A percentile compares a stretch with the other conserved stretches of the same genome.
These are phyloP conservation scores for Plectropomus leopardus DNA, from an alignment of 2,113 vertebrate genomes.

Conservation along the genomic window DNA sequence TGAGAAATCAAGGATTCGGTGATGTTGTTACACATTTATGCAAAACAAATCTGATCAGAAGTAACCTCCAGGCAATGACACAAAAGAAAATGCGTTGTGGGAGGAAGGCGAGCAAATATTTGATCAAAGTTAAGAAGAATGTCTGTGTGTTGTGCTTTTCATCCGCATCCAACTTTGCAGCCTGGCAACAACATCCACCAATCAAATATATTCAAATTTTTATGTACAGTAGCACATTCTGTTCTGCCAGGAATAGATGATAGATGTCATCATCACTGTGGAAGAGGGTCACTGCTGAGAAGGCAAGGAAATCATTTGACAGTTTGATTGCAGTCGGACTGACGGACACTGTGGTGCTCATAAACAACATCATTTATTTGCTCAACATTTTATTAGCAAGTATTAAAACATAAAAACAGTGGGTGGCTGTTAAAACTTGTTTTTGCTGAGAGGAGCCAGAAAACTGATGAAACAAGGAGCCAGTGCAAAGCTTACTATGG, in stretches of 20 bases:
- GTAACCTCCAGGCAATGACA: slow-evolving; percentile 60
- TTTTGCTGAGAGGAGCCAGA: not conserved
- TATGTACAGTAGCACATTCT: slow-evolving; percentile 18
- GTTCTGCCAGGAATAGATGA: slow-evolving; percentile 31
- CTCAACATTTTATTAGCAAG: slow-evolving; percentile 30
- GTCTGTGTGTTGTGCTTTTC: slow-evolving; percentile 24
- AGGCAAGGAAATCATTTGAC: slow-evolving; percentile 26
- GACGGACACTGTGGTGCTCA: slow-evolving; percentile 10
- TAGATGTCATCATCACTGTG: slow-evolving; percentile 19
- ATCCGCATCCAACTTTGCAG: slow-evolving; percentile 53
- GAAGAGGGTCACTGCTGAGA: slow-evolving; percentile 13
- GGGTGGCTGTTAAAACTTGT: slow-evolving; percentile 18
- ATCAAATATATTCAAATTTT: slow-evolving; percentile 38
- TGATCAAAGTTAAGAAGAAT: slow-evolving; percentile 68
- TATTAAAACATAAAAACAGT: slow-evolving; percentile 16
- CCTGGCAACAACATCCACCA: slow-evolving; percentile 42
- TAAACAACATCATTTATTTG: slow-evolving; percentile 20
- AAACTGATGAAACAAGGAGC: not conserved
- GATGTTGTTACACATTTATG: slow-evolving; percentile 64
- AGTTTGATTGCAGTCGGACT: slow-evolving; percentile 39
- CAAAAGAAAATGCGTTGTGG: slow-evolving; percentile 47
- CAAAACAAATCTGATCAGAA: slow-evolving; percentile 67
- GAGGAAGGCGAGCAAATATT: slow-evolving; percentile 61
- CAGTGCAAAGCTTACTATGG: not conserved
- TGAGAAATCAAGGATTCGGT: slow-evolving; percentile 68